phyloP scores from a whole-genome alignment of 2,113 vertebrate genomes.

The Hypocryptadius cinnamomeus region DNA sequence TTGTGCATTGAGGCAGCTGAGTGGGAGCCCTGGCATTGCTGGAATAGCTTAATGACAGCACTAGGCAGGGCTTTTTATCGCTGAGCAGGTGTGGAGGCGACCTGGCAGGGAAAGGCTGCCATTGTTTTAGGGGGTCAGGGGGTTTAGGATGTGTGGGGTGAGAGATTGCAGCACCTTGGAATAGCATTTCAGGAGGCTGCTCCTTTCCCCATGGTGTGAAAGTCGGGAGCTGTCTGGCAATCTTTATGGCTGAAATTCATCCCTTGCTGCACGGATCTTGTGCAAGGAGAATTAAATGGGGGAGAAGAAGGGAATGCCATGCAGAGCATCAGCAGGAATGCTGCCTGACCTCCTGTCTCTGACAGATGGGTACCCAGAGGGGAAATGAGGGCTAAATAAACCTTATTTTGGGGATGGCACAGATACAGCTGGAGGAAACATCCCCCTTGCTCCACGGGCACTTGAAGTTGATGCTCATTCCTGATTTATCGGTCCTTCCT shows the following conservation, averaged over 20 bases:
- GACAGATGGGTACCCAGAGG: fast-evolving
- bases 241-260: conserved; percentile 49
- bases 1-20: conserved; percentile 43
- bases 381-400: neutral
- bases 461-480: neutral
- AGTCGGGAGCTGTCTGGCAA: conserved; percentile 29
- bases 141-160: neutral
- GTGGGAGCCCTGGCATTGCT: conserved; percentile 34
- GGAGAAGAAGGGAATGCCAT: neutral
- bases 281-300: neutral
- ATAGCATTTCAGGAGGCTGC: conserved; percentile 30
- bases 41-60: conserved; percentile 51
- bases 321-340: neutral
- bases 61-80: neutral
- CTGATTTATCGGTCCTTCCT: neutral
- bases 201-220: conserved; percentile 2
- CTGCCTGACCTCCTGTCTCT: neutral
- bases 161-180: conserved; percentile 15
- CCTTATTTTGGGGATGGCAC: fast-evolving
- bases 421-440: neutral
- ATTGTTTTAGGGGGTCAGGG: neutral
- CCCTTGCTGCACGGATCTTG: neutral
- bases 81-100: fast-evolving
- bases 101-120: neutral
- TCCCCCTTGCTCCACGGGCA: fast-evolving